A percentile compares a stretch with the other conserved stretches of the same genome.
Conservation (phyloP, 2,888 invertebrate genomes). For the Coecobrya sp. region DNA sequence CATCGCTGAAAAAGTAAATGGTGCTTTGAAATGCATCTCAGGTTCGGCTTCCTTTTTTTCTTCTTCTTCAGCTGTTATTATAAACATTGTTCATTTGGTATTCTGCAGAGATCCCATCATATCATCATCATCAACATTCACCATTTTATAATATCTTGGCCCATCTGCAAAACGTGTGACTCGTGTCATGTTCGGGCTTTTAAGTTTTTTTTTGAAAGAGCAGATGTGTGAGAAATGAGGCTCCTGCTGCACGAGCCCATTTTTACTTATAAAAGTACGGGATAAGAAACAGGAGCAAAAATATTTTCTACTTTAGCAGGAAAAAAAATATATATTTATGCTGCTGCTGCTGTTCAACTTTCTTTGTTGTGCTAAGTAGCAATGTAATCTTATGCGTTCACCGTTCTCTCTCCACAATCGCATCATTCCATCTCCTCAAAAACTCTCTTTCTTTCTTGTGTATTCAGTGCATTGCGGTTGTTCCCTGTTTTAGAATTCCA, state of each 20-base stretch:
- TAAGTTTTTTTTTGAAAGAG: conserved; percentile 28
- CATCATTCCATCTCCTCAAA: background rate
- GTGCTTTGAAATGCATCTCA: conserved; percentile 40
- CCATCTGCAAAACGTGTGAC: conserved; percentile 68
- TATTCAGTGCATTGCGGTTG: background rate
- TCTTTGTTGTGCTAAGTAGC: conserved; percentile 17
- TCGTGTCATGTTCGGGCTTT: conserved; percentile 47
- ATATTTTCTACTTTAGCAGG: conserved; percentile 24
- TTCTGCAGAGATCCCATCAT: conserved; percentile 49
- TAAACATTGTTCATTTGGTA: conserved; percentile 43
- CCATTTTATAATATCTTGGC: conserved; percentile 32
- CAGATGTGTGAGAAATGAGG: conserved; percentile 65
- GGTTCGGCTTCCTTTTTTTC: conserved; percentile 30
- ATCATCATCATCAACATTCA: no score
- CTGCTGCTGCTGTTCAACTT: background rate
- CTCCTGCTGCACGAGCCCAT: conserved; percentile 74
- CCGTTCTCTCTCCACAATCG: conserved; percentile 1
- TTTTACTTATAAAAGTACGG: conserved; percentile 31
- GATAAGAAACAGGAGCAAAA: conserved; percentile 18
- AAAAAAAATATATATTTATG: background rate
- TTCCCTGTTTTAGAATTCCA: conserved; percentile 51
- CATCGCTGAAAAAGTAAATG: conserved; percentile 28
- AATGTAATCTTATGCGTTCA: conserved; percentile 13
- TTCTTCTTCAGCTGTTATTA: conserved; percentile 17
- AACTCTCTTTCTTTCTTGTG: no score